These are phyloP conservation scores for Cyclina sinensis DNA, from an alignment of 1,140 invertebrate species.

Conservation along the genomic window DNA sequence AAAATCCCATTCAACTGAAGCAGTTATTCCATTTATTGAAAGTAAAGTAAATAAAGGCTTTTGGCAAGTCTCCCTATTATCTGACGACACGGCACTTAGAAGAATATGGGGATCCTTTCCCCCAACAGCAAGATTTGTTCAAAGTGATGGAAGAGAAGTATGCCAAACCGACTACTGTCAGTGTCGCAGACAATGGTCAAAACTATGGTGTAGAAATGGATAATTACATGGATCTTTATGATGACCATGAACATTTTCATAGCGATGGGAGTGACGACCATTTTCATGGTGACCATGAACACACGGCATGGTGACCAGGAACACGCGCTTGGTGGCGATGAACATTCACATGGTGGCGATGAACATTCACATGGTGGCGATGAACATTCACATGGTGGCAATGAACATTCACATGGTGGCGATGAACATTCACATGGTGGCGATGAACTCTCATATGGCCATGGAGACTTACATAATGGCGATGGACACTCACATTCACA, in stretches of 20 bases:
- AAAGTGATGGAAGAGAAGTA: not conserved
- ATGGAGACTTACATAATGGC: no score
- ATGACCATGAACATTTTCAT: conserved; percentile 23
- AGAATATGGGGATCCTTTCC: not conserved
- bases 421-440: not conserved
- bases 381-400: not conserved
- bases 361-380: conserved; percentile 1
- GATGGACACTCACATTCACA: conserved; percentile 20
- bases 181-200: not conserved
- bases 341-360: not conserved
- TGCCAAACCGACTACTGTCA: not conserved
- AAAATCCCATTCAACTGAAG: conserved; percentile 2
- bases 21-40: conserved; percentile 17
- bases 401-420: not conserved
- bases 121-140: not conserved
- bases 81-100: not conserved
- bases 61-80: not conserved
- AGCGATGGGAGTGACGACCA: conserved; percentile 14
- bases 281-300: not conserved
- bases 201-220: not conserved
- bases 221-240: not conserved
- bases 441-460: no score
- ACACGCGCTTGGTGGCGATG: not conserved
- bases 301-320: not conserved
- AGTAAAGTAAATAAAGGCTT: conserved; percentile 53